Evolutionary conservation across 2,888 invertebrate species (phyloP).

Genomic region (Hofmannophila pseudospretella): DNA sequence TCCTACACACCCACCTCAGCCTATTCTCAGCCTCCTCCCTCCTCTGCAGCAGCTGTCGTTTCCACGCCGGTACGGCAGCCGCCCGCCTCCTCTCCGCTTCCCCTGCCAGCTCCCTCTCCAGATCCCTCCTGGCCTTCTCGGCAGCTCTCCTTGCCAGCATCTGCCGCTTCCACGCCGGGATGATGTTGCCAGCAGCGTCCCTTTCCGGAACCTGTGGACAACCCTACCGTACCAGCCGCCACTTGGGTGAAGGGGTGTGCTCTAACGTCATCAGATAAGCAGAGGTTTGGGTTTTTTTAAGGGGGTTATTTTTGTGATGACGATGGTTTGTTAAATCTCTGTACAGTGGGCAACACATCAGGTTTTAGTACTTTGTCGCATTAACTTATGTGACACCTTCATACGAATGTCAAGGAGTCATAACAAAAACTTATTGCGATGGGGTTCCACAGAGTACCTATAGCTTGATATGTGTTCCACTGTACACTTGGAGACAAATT

Average conservation of each 20-base stretch:
- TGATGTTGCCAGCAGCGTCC: constrained; percentile 91
- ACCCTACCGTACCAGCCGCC: constrained; percentile 67
- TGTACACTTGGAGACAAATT: too few species aligned
- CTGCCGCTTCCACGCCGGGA: constrained; percentile 97
- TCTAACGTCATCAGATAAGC: constrained; percentile 5
- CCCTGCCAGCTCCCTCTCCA: constrained; percentile 89
- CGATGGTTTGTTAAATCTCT: too few species aligned
- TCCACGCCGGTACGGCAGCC: constrained; percentile 95
- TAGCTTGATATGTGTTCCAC: too few species aligned
- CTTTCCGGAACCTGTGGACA: constrained; percentile 89
- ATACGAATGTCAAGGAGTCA: too few species aligned
- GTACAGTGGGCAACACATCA: too few species aligned
- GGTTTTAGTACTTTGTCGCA: too few species aligned
- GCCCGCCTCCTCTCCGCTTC: constrained; percentile 91
- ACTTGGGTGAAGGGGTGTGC: constrained; percentile 23
- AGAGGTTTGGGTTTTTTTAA: neutral
- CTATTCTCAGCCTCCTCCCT: constrained; percentile 88
- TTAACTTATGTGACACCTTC: too few species aligned
- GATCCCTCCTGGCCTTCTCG: constrained; percentile 93
- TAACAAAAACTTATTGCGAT: too few species aligned
- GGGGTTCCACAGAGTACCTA: too few species aligned
- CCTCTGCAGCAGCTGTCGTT: constrained; percentile 90
- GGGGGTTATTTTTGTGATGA: neutral
- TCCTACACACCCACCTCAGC: constrained; percentile 86
- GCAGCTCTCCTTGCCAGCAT: constrained; percentile 97